phyloP scores from a whole-genome alignment of 2,113 vertebrate species.

The Bujurquina vittata region DNA sequence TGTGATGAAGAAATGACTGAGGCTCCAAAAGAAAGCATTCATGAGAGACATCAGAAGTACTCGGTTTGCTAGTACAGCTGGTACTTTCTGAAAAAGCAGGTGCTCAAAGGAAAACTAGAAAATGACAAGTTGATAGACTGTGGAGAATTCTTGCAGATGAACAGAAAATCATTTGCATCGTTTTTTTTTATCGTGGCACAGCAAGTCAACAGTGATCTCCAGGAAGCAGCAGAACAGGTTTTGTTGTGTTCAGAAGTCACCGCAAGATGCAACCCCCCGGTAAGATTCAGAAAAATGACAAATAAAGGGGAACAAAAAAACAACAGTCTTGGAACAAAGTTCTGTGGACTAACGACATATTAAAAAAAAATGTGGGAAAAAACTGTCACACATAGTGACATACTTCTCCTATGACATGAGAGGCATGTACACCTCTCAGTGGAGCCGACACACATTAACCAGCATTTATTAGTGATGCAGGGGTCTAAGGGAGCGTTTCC shows the following conservation, averaged over 20 bases:
- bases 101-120: background rate
- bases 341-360: background rate
- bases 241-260: background rate
- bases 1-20: background rate
- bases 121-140: background rate
- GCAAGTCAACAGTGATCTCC: background rate
- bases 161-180: background rate
- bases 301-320: background rate
- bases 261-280: background rate
- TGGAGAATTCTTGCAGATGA: background rate
- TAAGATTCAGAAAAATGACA: background rate
- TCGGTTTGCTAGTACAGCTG: background rate
- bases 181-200: background rate
- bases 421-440: background rate
- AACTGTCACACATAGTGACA: background rate
- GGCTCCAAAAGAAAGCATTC: background rate
- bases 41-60: background rate
- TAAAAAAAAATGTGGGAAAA: background rate
- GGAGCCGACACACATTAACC: background rate
- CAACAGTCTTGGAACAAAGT: background rate
- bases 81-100: background rate
- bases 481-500: background rate
- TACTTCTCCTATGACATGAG: background rate
- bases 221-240: background rate
- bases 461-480: background rate